Evolutionary conservation across 2,888 invertebrate genomes (phyloP).

Genomic region (Chymomyza amoena): DNA sequence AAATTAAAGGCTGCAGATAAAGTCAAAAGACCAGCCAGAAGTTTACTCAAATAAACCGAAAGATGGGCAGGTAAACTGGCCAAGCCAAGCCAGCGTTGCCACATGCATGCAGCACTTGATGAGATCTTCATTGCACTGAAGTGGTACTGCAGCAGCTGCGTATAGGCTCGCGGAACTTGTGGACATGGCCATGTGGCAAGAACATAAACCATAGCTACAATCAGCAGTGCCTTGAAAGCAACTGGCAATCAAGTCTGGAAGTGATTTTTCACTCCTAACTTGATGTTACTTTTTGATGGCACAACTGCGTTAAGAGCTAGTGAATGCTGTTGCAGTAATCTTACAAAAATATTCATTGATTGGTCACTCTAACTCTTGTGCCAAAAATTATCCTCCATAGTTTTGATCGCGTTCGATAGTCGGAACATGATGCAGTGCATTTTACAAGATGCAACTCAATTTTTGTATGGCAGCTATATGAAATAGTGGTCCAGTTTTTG

Average conservation of each 20-base stretch:
- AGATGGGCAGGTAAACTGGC: constrained; percentile 23
- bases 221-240: background rate
- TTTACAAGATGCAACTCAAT: too few relatives aligned
- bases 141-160: background rate
- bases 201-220: background rate
- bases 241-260: background rate
- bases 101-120: constrained; percentile 48
- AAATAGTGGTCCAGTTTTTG: too few relatives aligned
- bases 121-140: constrained; percentile 64
- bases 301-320: background rate
- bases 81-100: background rate
- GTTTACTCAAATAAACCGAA: constrained; percentile 56
- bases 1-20: constrained; percentile 71
- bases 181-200: background rate
- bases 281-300: background rate
- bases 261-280: background rate
- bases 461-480: too few relatives aligned
- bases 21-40: constrained; percentile 59
- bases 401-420: too few relatives aligned
- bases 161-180: background rate
- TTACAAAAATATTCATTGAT: too few relatives aligned
- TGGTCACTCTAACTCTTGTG: too few relatives aligned
- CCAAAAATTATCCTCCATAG: too few relatives aligned
- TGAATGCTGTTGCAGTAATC: too few relatives aligned
- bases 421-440: too few relatives aligned